A percentile compares a stretch with the other conserved stretches of the same genome.
phyloP scores from a whole-genome alignment of 2,888 invertebrate species.

The Leucania comma region DNA sequence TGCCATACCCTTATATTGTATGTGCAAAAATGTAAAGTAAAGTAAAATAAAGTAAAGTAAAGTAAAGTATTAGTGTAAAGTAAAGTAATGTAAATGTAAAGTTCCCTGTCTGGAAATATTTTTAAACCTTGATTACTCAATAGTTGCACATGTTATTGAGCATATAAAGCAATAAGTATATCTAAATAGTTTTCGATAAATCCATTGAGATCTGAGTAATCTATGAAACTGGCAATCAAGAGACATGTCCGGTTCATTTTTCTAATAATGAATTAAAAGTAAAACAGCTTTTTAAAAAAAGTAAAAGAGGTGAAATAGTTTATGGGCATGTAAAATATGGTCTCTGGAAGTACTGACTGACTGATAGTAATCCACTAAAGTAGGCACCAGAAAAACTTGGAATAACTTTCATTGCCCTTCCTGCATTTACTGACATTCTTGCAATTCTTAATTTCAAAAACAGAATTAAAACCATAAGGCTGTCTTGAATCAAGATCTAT shows the following conservation, averaged over 20 bases:
- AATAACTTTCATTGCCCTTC: no score
- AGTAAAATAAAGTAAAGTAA: no score
- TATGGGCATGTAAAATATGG: neutral
- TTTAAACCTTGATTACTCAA: neutral
- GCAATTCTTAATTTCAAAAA: no score
- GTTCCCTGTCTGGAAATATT: neutral
- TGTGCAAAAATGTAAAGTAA: constrained; percentile 1
- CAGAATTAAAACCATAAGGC: no score
- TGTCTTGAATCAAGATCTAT: no score
- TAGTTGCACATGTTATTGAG: constrained; percentile 1
- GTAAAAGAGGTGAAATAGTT: neutral
- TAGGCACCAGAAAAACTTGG: no score
- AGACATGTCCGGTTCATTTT: neutral
- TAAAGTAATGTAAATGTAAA: neutral
- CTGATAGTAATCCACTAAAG: neutral
- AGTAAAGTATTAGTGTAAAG: no score
- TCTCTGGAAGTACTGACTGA: neutral
- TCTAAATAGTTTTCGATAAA: constrained; percentile 4
- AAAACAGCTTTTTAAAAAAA: no score
- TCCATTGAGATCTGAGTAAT: neutral
- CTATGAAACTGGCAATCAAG: neutral
- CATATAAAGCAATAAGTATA: neutral
- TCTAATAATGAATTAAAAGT: no score
- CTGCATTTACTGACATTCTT: no score
- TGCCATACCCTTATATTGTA: constrained; percentile 7